A percentile compares a stretch with the other conserved stretches of the same genome.
phyloP scores from a whole-genome alignment of 2,797 vertebrate genomes.

The Sphenopsis melanotis region DNA sequence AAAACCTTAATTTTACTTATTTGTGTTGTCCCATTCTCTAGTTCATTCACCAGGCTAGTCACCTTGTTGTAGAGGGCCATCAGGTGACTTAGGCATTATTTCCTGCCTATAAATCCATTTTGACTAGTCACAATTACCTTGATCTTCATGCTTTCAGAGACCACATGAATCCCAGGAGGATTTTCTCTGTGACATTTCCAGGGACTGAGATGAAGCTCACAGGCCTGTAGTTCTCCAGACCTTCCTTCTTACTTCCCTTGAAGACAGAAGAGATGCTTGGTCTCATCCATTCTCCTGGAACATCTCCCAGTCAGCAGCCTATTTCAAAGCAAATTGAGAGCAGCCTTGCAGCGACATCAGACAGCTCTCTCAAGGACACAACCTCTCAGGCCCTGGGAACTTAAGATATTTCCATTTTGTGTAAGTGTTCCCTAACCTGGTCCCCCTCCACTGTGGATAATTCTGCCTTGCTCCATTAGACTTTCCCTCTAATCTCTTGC shows the following conservation, averaged over 20 bases:
- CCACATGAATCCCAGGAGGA: not conserved
- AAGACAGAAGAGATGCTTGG: not conserved
- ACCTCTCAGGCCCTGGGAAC: not conserved
- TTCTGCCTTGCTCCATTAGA: not conserved
- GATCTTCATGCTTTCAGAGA: not conserved
- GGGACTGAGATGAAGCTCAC: not conserved
- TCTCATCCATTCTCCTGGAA: not conserved
- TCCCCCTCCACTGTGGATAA: not conserved
- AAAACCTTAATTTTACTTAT: not conserved
- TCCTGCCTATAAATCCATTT: not conserved
- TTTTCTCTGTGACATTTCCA: not conserved
- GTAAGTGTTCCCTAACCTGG: not conserved
- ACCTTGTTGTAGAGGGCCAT: not conserved
- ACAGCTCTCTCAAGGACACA: fast-evolving
- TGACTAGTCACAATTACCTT: not conserved
- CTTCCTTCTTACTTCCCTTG: not conserved
- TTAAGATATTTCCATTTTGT: not conserved
- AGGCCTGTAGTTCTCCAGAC: not conserved
- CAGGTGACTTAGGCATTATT: not conserved
- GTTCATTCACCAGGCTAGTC: not conserved
- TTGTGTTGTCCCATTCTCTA: not conserved
- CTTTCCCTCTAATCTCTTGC: not conserved
- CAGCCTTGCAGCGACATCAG: not conserved
- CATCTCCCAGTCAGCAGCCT: not conserved
- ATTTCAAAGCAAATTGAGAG: not conserved